A percentile compares a stretch with the other conserved stretches of the same genome.
phyloP scores from a whole-genome alignment of 2,888 invertebrate genomes.

The Oscheius sp. region DNA sequence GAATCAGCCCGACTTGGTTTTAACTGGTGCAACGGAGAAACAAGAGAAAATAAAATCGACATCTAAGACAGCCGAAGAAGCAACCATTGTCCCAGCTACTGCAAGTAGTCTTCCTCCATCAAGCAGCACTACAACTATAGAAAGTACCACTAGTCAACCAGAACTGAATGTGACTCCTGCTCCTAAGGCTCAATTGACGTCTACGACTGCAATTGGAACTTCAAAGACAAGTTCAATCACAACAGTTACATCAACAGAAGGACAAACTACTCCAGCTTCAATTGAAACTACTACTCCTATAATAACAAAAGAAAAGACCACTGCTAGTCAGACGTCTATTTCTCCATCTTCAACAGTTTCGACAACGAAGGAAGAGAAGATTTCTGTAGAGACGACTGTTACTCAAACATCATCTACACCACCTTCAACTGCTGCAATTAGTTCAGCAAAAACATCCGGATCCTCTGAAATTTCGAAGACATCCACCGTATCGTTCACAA shows the following conservation, averaged over 20 bases:
- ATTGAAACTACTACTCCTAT: not conserved
- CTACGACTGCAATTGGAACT: not conserved
- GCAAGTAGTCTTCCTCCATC: not conserved
- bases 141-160: too few species aligned
- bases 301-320: too few species aligned
- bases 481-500: not conserved
- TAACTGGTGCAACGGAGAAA: too few species aligned
- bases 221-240: not conserved
- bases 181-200: not conserved
- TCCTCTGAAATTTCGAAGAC: not conserved
- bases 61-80: too few species aligned
- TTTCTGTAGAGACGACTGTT: too few species aligned
- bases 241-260: not conserved
- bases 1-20: conserved; percentile 1
- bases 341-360: not conserved
- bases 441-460: conserved; percentile 4
- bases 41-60: too few species aligned
- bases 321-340: too few species aligned
- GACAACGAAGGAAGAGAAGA: not conserved
- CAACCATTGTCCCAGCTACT: too few species aligned
- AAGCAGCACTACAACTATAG: not conserved
- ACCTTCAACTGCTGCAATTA: not conserved
- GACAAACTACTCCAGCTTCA: not conserved
- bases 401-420: not conserved
- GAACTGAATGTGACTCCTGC: not conserved